phyloP scores from a whole-genome alignment of 2,797 vertebrate species.

The Enteromius unitaeniatus region DNA sequence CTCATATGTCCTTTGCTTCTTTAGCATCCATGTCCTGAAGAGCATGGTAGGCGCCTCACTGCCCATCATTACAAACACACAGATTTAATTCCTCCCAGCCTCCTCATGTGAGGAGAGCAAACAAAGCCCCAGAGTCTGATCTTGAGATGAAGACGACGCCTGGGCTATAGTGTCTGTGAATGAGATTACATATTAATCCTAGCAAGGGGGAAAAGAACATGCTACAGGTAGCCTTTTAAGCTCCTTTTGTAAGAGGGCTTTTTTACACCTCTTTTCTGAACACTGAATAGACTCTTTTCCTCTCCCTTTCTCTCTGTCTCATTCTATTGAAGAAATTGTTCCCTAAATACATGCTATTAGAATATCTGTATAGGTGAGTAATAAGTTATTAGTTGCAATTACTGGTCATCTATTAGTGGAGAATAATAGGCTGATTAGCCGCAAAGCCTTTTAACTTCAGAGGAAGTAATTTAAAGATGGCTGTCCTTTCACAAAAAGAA shows the following conservation, averaged over 20 bases:
- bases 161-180: constrained; percentile 79
- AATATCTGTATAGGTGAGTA: constrained; percentile 86
- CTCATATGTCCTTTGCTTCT: constrained; percentile 15
- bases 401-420: constrained; percentile 86
- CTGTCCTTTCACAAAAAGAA: constrained; percentile 79
- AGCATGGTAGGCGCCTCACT: constrained; percentile 18
- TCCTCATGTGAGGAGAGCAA: constrained; percentile 66
- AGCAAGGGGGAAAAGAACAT: constrained; percentile 77
- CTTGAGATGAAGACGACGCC: constrained; percentile 75
- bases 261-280: constrained; percentile 76
- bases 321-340: constrained; percentile 79
- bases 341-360: constrained; percentile 87
- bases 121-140: constrained; percentile 79
- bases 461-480: constrained; percentile 85
- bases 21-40: constrained; percentile 36
- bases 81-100: constrained; percentile 60
- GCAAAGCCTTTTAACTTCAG: constrained; percentile 83
- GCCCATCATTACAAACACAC: constrained; percentile 62
- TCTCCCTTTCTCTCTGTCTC: constrained; percentile 60
- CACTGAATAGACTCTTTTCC: constrained; percentile 74
- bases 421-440: constrained; percentile 85
- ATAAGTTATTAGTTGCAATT: constrained; percentile 89
- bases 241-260: constrained; percentile 81
- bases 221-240: constrained; percentile 86
- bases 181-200: constrained; percentile 85